A percentile compares a stretch with the other conserved stretches of the same genome.
phyloP scores from a whole-genome alignment of 2,888 invertebrate species.

The Neoscelio sp. region DNA sequence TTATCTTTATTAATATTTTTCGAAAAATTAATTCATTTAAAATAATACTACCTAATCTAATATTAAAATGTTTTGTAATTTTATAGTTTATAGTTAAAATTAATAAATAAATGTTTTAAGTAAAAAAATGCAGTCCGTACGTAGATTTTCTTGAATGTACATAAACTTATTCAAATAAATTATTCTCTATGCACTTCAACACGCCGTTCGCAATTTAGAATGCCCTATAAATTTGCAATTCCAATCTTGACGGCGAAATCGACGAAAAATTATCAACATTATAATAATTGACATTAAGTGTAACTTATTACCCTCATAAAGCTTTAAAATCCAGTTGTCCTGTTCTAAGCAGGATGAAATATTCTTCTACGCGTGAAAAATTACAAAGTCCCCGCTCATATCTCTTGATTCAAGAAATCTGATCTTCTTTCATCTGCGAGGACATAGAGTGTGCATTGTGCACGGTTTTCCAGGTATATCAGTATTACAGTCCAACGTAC shows the following conservation, averaged over 20 bases:
- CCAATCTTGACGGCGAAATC: conserved; percentile 22
- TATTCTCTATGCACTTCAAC: too few relatives aligned
- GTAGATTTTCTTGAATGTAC: neutral
- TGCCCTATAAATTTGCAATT: conserved; percentile 2
- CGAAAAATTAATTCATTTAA: too few relatives aligned
- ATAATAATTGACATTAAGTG: conserved; percentile 41
- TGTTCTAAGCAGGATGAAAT: conserved; percentile 25
- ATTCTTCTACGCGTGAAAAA: conserved; percentile 35
- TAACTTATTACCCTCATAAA: conserved; percentile 29
- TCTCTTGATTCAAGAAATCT: conserved; percentile 35
- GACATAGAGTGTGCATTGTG: neutral
- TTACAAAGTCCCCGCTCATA: conserved; percentile 24
- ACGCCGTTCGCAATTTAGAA: too few relatives aligned
- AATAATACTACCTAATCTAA: too few relatives aligned
- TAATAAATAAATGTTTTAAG: too few relatives aligned
- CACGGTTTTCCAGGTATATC: neutral
- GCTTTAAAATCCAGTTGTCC: conserved; percentile 9
- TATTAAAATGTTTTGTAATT: too few relatives aligned
- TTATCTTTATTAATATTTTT: too few relatives aligned
- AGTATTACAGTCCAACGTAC: neutral
- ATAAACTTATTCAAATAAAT: neutral
- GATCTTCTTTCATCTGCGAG: conserved; percentile 12
- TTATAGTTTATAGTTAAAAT: too few relatives aligned
- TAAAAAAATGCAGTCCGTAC: too few relatives aligned
- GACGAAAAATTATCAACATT: conserved; percentile 39